A percentile compares a stretch with the other conserved stretches of the same genome.
Conservation (phyloP, 2,888 invertebrate species). For the Aphodius granarius region DNA sequence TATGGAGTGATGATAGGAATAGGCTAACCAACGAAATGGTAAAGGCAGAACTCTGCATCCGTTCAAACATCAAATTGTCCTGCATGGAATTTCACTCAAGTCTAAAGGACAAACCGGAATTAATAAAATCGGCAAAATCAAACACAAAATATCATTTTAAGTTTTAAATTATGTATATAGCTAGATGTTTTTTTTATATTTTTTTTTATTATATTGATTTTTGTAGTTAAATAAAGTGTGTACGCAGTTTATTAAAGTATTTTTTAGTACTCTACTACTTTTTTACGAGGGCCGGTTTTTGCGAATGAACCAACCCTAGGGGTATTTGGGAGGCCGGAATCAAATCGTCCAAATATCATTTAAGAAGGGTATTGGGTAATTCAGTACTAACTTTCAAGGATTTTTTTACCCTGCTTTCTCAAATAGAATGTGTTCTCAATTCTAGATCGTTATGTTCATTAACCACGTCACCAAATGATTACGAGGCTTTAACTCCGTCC, state of each 20-base stretch:
- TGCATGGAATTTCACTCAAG: constrained; percentile 7
- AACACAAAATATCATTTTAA: constrained; percentile 14
- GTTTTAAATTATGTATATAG: neutral
- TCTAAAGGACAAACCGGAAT: neutral
- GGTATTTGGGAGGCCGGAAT: too few species aligned
- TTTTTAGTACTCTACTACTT: constrained; percentile 3
- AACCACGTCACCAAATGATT: too few species aligned
- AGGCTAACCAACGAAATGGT: constrained; percentile 6
- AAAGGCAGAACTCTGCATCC: neutral
- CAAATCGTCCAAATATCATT: too few species aligned
- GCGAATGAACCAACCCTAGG: constrained; percentile 3
- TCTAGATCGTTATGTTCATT: too few species aligned
- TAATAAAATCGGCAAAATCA: constrained; percentile 9
- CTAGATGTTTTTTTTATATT: constrained; percentile 3
- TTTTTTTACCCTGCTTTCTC: too few species aligned
- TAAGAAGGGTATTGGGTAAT: too few species aligned
- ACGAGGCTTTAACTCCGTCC: too few species aligned
- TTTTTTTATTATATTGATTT: constrained; percentile 7
- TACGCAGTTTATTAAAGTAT: neutral
- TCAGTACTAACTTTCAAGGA: too few species aligned
- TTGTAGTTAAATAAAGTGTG: constrained; percentile 2
- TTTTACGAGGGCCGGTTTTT: constrained; percentile 9
- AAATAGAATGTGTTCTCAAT: too few species aligned
- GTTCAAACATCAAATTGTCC: constrained; percentile 5
- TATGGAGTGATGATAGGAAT: constrained; percentile 13